Evolutionary conservation across 2,888 invertebrate genomes (phyloP), one percentile per base, ranked within the genome.

Genomic region (Calameuta pallipes): DNA sequence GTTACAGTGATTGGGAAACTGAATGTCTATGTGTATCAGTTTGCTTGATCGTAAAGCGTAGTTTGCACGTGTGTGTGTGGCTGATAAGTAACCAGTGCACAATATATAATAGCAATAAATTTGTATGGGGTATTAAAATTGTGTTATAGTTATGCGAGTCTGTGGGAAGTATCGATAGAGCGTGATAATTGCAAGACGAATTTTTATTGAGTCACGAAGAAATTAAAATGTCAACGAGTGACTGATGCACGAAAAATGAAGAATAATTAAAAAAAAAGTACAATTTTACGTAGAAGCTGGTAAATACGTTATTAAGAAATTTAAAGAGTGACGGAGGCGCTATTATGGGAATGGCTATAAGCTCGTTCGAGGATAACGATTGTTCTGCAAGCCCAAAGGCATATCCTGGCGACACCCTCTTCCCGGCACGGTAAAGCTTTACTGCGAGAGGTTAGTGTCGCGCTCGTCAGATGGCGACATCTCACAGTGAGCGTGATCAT

Each of bases 381-480:
- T 56, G 23, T 56, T 56, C 23, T 23, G 9, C 23, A 56, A 23
- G 23, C 70, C 56, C 76, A 68, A n/a, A 75, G 23, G 41, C 78
- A 82, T 79, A 77, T 77, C 78, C 77, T 73, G 37, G 69, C 80
- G 80, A 70, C 71, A 69, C 36, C 73, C 69, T 71, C 73, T 31
- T 56, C 71, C 81, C 77, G 23, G 3, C 74, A 30, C 36, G 74
- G 34, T 23, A 34, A 34, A 56, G 36, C 30, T 36, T 30, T 6
- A 23, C 37, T 1, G 34, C 12, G 23, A n/a, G 77, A 31, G 73
- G 33, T 69, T 36, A 34, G 56, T 69, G 34, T 35, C 15, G 33
- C 15, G 31, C 77, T 56, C 88, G 69, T 79, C 80, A 90, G 90
- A 79, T 85, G 89, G 88, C 89, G 87, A 81, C 86, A 87, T 79